Conservation (phyloP, 1,140 invertebrate genomes). For the Leptinotarsa undecemlineata region DNA sequence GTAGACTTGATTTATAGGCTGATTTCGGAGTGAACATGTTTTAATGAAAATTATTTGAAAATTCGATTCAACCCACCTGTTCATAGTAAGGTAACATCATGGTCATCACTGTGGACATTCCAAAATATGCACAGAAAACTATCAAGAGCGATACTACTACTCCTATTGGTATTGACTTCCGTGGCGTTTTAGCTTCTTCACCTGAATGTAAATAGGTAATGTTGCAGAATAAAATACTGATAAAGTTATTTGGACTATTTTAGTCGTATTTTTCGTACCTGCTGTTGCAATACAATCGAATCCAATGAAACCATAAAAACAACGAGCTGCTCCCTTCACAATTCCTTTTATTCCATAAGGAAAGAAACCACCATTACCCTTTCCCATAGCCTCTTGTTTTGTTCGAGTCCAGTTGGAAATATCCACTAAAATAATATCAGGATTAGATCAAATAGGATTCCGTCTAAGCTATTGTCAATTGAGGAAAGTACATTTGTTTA, state of each 20-base stretch:
- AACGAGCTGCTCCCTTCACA: conserved; percentile 81
- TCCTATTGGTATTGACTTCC: conserved; percentile 85
- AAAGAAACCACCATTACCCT: conserved; percentile 76
- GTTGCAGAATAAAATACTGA: conserved; percentile 13
- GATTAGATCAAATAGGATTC: too few relatives aligned
- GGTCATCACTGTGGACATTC: conserved; percentile 83
- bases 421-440: conserved; percentile 27
- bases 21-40: too few relatives aligned
- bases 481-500: too few relatives aligned
- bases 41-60: too few relatives aligned
- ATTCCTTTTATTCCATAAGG: conserved; percentile 81
- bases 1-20: too few relatives aligned
- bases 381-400: conserved; percentile 60
- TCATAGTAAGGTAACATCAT: conserved; percentile 88
- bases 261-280: conserved; percentile 41
- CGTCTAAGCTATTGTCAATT: too few relatives aligned
- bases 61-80: conserved; percentile 58
- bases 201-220: conserved; percentile 56
- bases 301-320: conserved; percentile 91
- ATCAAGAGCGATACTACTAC: conserved; percentile 81
- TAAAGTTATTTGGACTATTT: not conserved
- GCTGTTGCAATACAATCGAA: conserved; percentile 89
- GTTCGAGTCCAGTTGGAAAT: conserved; percentile 64
- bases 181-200: conserved; percentile 86
- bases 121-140: conserved; percentile 86